Base-by-base conservation (phyloP, 2,888 invertebrate species). In the Cantharis rufa region DNA sequence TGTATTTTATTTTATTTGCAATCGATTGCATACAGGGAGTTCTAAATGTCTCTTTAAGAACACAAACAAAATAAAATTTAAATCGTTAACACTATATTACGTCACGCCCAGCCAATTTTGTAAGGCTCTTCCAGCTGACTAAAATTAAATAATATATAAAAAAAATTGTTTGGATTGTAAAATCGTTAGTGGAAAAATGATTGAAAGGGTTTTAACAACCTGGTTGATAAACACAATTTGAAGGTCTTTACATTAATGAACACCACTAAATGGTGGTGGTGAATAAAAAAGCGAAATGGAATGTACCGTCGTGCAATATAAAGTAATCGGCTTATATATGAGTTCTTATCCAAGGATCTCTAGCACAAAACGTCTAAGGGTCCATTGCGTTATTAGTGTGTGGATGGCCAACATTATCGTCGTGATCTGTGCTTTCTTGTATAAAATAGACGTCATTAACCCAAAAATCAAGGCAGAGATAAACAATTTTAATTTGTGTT, bases 301-400 rank as follows among this genome's bases (percentile, higher is more conserved):
- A 74, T 74, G 76, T 77, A 77, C 73, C 62, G 70, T 62, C 76
- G 62, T 76, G 70, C 72, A 76, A 76, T 76, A 76, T 72, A 76
- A 70, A 69, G 28, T 77, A 77, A 77, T 77, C 76, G 76, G 76
- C 73, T 77, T 77, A 74, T 68, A 70, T 74, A 73, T 61, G 71
- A 64, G 62, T 68, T 70, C 68, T 77, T 77, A 77, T 77, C 76
- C 73, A 68, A 70, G 24, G 72, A 76, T 76, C 72, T 72, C 70
- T 63, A 70, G 69, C 72, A 76, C 64, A 64, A 66, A 66, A 76
- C 69, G 76, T 76, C 76, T 77, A 69, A 66, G 70, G 76, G 70
- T 73, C 76, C 76, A 71, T 73, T 32, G 70, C 71, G 73, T 73
- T 77, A 77, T 77, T 77, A 73, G 72, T 70, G 63, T 63, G 70